Base-by-base conservation (phyloP, 2,888 invertebrate species). In the Lasioglossum malachurum region DNA sequence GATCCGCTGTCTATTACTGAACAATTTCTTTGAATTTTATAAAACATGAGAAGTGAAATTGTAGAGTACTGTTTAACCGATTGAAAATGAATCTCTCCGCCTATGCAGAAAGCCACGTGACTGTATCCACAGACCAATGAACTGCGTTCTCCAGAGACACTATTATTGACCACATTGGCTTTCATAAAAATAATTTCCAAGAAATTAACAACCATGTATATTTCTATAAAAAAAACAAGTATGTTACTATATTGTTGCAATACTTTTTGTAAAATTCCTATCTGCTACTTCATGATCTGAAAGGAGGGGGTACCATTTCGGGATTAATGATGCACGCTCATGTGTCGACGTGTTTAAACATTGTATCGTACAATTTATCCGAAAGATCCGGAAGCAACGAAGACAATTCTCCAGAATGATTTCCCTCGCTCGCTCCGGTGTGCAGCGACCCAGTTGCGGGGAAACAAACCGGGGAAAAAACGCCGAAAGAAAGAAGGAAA, bases 371-470 rank as follows among this genome's bases (percentile, higher is more conserved):
- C 23, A 49, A 19, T 49, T 23, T 23, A 53, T 7, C 19, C 19
- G 7, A 2, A 8, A 8, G 23, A 53, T 53, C 49, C 49, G 19
- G 19, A 49, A 49, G 19, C 7, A 19, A 49, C 19, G 49, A 49
- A 49, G 49, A 0, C 19, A 49, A 49, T 49, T 49, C 19, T 7
- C 53, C 53, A 23, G 8, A 53, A 53, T 53, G 7, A 53, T 53
- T 53, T 8, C 23, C 53, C 23, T 53, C 23, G 8, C 23, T 7
- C 8, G 23, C 49, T 7, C 23, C 49, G 0, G 8, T 53, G 8
- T 53, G 49, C 60, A 12, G 64, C 67, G 67, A 67, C 67, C 67
- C 67, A 67, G 35, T 67, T 67, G 67, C 67, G 67, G 67, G 8
- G 3, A 31, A 35, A 35, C 67, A 67, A 31, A 60, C 10, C 10